Evolutionary conservation across 2,797 vertebrate genomes (phyloP).

Genomic region (Anas flavirostris): DNA sequence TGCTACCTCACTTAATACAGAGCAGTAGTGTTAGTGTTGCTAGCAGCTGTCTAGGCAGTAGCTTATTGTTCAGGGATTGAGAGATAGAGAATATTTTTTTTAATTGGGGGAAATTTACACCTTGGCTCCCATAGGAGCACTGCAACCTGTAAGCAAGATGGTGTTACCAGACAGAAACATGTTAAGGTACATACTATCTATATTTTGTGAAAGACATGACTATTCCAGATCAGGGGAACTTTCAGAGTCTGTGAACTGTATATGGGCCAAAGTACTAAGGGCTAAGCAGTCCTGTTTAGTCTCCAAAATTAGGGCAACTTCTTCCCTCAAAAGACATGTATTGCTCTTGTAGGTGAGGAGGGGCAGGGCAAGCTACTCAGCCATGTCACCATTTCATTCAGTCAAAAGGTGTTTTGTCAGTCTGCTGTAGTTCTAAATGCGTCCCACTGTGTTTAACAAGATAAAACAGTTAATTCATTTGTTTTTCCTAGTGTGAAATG

Average conservation of each 20-base stretch:
- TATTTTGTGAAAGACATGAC: not conserved
- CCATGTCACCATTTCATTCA: not conserved
- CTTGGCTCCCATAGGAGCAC: not conserved
- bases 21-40: not conserved
- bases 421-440: not conserved
- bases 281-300: not conserved
- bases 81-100: not conserved
- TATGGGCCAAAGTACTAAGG: not conserved
- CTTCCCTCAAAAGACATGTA: not conserved
- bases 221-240: not conserved
- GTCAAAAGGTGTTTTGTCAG: not conserved
- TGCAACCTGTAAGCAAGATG: not conserved
- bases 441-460: not conserved
- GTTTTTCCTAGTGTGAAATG: not conserved
- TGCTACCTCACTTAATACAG: not conserved
- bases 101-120: not conserved
- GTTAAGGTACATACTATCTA: not conserved
- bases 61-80: not conserved
- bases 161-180: not conserved
- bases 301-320: not conserved
- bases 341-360: not conserved
- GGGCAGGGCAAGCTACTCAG: not conserved
- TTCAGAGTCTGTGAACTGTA: not conserved
- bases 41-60: not conserved
- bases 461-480: not conserved